Conservation (phyloP, 2,113 vertebrate genomes). For the Morone saxatilis region DNA sequence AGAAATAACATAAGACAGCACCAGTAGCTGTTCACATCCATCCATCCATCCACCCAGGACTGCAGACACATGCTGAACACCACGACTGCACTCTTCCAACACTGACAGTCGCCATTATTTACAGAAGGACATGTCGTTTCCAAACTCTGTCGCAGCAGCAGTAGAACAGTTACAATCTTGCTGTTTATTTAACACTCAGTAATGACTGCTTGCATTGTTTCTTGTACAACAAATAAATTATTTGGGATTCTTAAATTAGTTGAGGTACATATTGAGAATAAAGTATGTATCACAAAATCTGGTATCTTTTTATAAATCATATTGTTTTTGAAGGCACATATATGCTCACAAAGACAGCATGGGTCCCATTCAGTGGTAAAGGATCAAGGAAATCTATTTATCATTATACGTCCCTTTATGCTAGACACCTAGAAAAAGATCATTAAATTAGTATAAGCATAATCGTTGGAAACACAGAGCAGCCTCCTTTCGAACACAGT, state of each 20-base stretch:
- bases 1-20: constrained; percentile 34
- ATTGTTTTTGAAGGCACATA: background rate
- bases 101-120: background rate
- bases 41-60: background rate
- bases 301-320: background rate
- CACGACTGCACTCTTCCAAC: background rate
- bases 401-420: no score
- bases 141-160: background rate
- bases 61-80: background rate
- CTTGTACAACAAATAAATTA: background rate
- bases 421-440: no score
- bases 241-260: background rate
- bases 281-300: background rate
- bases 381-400: background rate
- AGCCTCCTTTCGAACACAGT: no score
- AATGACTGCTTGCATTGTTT: background rate
- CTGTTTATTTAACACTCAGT: background rate
- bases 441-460: no score
- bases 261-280: background rate
- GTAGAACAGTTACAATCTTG: background rate
- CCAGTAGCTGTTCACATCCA: background rate
- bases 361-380: background rate
- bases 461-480: no score
- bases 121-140: background rate
- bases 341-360: background rate